Conservation (phyloP, 2,797 vertebrate genomes). For the Eupleurogrammus muticus region DNA sequence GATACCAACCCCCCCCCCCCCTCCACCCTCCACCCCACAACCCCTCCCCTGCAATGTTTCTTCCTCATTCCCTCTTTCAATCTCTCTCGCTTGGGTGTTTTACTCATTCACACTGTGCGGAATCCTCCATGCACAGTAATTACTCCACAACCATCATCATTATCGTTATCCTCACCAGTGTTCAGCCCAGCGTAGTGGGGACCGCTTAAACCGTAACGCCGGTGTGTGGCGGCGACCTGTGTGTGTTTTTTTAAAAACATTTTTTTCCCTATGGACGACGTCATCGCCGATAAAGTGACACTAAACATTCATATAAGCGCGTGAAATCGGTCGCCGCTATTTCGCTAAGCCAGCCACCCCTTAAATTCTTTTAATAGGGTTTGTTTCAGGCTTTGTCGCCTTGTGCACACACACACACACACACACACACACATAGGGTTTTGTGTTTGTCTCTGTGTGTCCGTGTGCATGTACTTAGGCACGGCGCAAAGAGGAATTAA, state of each 20-base stretch:
- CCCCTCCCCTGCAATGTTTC: constrained; percentile 41
- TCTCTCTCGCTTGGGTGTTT: constrained; percentile 71
- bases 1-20: constrained; percentile 46
- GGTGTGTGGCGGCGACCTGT: constrained; percentile 28
- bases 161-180: constrained; percentile 73
- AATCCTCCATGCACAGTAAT: constrained; percentile 78
- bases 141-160: constrained; percentile 79
- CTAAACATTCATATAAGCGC: constrained; percentile 59
- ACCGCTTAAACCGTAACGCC: constrained; percentile 62
- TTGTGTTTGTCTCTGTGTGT: constrained; percentile 63
- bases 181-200: constrained; percentile 52
- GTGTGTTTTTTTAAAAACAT: no score
- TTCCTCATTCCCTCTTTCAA: constrained; percentile 66
- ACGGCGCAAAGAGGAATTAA: constrained; percentile 77
- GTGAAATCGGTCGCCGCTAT: constrained; percentile 60
- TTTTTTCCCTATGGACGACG: constrained; percentile 70
- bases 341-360: constrained; percentile 65
- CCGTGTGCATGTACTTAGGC: constrained; percentile 70
- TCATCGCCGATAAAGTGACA: constrained; percentile 55
- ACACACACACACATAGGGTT: constrained; percentile 33
- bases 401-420: constrained; percentile 28
- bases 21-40: neutral
- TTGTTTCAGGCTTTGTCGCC: constrained; percentile 75
- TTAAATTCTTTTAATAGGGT: constrained; percentile 78
- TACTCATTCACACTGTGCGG: constrained; percentile 74